Evolutionary conservation across 2,113 vertebrate species (phyloP).

Genomic region (Cinclus cinclus): DNA sequence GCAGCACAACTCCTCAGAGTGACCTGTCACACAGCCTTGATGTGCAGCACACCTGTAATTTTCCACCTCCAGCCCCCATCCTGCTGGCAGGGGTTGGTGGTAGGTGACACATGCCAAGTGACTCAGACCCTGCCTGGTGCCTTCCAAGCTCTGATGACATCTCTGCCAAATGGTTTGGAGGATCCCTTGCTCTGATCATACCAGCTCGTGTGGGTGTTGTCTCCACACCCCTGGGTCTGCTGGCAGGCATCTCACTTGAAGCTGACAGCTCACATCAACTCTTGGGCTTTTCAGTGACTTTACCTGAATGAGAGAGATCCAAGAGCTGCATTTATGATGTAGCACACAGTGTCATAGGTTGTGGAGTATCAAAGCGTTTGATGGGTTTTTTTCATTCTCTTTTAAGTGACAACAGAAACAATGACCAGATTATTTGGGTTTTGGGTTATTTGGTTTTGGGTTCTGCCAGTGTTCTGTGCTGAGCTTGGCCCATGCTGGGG

Average conservation of each 20-base stretch:
- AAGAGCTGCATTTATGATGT: neutral
- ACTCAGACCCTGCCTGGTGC: neutral
- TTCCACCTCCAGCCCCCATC: neutral
- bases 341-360: neutral
- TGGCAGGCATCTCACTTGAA: neutral
- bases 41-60: neutral
- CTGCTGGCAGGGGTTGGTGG: neutral
- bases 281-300: neutral
- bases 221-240: neutral
- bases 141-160: constrained; percentile 12
- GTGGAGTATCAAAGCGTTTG: neutral
- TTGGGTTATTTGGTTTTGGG: neutral
- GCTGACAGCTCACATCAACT: neutral
- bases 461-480: neutral
- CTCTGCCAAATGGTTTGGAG: neutral
- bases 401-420: neutral
- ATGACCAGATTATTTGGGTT: neutral
- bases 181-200: neutral
- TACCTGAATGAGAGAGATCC: neutral
- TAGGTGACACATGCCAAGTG: neutral
- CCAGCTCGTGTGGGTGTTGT: neutral
- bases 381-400: neutral
- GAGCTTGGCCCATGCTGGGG: neutral
- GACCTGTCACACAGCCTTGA: neutral
- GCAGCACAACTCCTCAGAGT: neutral